Conservation (phyloP, 2,888 invertebrate genomes). For the Anticlea derivata region DNA sequence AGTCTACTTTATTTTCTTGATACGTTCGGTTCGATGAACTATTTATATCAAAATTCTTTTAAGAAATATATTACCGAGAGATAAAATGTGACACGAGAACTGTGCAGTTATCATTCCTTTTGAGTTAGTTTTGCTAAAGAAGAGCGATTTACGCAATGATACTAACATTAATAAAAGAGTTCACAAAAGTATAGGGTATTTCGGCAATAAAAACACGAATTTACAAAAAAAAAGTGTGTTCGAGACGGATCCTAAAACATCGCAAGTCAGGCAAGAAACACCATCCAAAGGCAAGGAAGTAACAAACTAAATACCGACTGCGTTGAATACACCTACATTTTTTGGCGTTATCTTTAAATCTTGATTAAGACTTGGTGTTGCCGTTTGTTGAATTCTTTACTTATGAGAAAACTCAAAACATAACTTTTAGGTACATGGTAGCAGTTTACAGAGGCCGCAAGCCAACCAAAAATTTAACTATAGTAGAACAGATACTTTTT, state of each 20-base stretch:
- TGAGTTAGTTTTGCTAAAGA: not conserved
- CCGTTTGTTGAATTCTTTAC: slow-evolving; percentile 30
- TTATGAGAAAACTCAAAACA: too few species aligned
- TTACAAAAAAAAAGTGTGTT: not conserved
- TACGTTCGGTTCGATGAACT: not conserved
- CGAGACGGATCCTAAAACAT: slow-evolving; percentile 1
- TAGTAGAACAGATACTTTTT: too few species aligned
- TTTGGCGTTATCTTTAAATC: slow-evolving; percentile 11
- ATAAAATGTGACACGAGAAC: not conserved
- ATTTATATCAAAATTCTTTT: not conserved
- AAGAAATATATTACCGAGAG: not conserved
- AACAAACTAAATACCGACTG: slow-evolving; percentile 6
- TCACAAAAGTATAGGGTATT: too few species aligned
- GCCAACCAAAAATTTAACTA: too few species aligned
- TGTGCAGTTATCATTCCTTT: not conserved
- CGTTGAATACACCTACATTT: slow-evolving; percentile 9
- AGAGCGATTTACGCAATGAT: too few species aligned
- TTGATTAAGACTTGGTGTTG: slow-evolving; percentile 6
- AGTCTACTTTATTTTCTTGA: not conserved
- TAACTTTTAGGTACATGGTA: too few species aligned
- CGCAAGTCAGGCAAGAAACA: slow-evolving; percentile 4
- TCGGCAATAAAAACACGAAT: too few species aligned
- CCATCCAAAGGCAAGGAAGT: slow-evolving; percentile 10
- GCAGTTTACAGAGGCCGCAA: too few species aligned
- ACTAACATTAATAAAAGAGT: too few species aligned